Evolutionary conservation across 2,888 invertebrate genomes (phyloP), one percentile per base, ranked within the genome.

Genomic region (Zygothrica quintamaculata): DNA sequence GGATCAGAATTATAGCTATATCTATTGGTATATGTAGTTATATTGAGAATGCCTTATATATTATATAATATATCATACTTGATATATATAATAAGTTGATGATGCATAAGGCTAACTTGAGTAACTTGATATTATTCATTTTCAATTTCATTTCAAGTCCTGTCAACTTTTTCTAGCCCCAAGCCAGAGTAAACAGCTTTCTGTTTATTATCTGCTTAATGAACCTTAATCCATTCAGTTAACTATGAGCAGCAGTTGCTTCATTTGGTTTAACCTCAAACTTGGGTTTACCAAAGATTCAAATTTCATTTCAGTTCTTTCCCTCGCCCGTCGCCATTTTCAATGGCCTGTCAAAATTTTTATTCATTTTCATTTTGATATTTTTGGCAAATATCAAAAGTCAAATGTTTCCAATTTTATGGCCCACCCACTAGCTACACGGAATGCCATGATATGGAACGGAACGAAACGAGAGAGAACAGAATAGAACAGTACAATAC

Each of bases 301-400:
- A 12, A 29, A 39, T 56, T 47, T 55, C 26, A 61, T 61, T 66
- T 53, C 50, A 46, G 26, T 37, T 29, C 7, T 1, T 11, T 1
- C 8, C 16, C 6, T 1, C 1, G n/a, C 7, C 44, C n/a, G 8
- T 8, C 3, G 22, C 15, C 9, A 18, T 31, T 6, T 25, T 44
- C 43, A 33, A 46, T 25, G n/a, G 34, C 48, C 50, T 52, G 73
- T 71, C 58, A 68, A 67, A 55, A 46, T 25, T 42, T 18, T 43
- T 8, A 43, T 18, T 52, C 9, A 52, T 22, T 42, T 7, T 18
- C 16, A 12, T 61, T 75, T 74, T 59, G 74, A 74, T 68, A 74
- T 74, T 73, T n/a, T 65, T 74, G 67, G 47, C 55, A 65, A 73
- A 73, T 70, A 73, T 73, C 72, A 74, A 65, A 74, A 74, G 74